A percentile compares a stretch with the other conserved stretches of the same genome.
Conservation (phyloP, 2,888 invertebrate genomes). For the Ypsolopha scabrella region DNA sequence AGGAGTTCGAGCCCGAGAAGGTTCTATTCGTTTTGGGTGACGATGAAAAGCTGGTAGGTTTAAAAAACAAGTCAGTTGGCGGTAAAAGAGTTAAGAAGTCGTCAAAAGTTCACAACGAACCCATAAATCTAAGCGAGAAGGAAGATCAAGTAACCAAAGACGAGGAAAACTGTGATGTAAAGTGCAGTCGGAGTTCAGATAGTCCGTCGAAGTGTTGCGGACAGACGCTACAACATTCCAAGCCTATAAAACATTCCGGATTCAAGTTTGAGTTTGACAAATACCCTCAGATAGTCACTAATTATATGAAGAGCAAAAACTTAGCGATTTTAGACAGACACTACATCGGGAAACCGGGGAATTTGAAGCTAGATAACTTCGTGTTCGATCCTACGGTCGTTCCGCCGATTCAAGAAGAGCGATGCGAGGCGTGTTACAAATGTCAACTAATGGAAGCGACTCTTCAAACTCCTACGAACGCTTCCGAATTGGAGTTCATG, state of each 20-base stretch:
- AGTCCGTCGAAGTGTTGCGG: slow-evolving; percentile 58
- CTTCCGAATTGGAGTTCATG: slow-evolving; percentile 76
- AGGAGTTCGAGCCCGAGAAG: slow-evolving; percentile 36
- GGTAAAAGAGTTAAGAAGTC: slow-evolving; percentile 55
- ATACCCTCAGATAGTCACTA: slow-evolving; percentile 79
- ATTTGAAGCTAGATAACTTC: slow-evolving; percentile 63
- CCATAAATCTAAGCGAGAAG: slow-evolving; percentile 19
- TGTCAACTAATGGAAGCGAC: slow-evolving; percentile 67
- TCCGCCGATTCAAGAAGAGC: slow-evolving; percentile 53
- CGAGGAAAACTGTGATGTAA: slow-evolving; percentile 23
- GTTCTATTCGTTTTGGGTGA: slow-evolving; percentile 81
- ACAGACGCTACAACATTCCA: slow-evolving; percentile 68
- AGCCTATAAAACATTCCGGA: slow-evolving; percentile 75
- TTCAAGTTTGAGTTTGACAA: slow-evolving; percentile 81
- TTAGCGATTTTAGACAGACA: slow-evolving; percentile 73
- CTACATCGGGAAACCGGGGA: slow-evolving; percentile 68
- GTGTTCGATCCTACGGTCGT: slow-evolving; percentile 63
- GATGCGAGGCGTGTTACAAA: slow-evolving; percentile 66
- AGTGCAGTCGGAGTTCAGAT: slow-evolving; percentile 22
- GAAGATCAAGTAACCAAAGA: slow-evolving; percentile 15
- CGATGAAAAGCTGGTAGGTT: slow-evolving; percentile 74
- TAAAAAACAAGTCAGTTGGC: slow-evolving; percentile 67
- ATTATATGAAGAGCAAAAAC: slow-evolving; percentile 82
- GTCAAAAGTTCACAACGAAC: slow-evolving; percentile 35
- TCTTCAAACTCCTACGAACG: slow-evolving; percentile 82